Conservation (phyloP, 2,113 vertebrate genomes). For the Limnothrissa miodon region DNA sequence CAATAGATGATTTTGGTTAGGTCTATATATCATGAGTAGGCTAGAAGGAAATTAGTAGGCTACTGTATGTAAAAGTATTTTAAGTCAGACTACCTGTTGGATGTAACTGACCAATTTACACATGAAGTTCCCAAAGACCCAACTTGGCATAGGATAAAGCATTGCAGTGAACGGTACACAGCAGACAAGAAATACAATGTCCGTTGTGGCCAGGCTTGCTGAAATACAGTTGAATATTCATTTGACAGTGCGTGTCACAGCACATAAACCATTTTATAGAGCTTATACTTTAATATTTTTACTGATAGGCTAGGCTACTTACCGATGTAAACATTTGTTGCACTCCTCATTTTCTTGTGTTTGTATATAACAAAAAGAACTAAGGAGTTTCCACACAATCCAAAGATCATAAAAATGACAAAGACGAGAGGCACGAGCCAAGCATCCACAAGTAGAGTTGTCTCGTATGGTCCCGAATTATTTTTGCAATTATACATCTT, state of each 20-base stretch:
- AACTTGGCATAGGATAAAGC: slow-evolving; percentile 65
- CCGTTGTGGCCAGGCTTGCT: slow-evolving; percentile 62
- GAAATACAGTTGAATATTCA: background rate
- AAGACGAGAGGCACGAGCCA: slow-evolving; percentile 6
- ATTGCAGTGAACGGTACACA: slow-evolving; percentile 68
- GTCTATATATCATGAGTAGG: too few relatives aligned
- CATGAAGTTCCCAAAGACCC: slow-evolving; percentile 68
- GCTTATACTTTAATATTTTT: background rate
- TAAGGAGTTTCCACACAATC: background rate
- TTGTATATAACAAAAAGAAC: background rate
- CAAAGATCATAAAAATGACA: slow-evolving; percentile 1
- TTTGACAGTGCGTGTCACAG: too few relatives aligned
- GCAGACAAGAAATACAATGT: slow-evolving; percentile 65
- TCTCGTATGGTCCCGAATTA: background rate
- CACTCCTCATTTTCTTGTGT: background rate
- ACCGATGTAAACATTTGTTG: slow-evolving; percentile 14
- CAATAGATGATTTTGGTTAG: too few relatives aligned
- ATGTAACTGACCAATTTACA: slow-evolving; percentile 64
- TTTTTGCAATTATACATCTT: background rate
- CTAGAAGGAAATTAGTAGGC: too few relatives aligned
- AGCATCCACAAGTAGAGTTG: background rate
- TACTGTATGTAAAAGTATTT: too few relatives aligned
- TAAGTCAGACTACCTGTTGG: slow-evolving; percentile 52
- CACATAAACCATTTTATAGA: too few relatives aligned
- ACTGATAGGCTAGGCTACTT: background rate